A percentile compares a stretch with the other conserved stretches of the same genome.
These are phyloP conservation scores for Leptopterna dolabrata DNA, from an alignment of 2,888 invertebrate species.

Conservation along the genomic window DNA sequence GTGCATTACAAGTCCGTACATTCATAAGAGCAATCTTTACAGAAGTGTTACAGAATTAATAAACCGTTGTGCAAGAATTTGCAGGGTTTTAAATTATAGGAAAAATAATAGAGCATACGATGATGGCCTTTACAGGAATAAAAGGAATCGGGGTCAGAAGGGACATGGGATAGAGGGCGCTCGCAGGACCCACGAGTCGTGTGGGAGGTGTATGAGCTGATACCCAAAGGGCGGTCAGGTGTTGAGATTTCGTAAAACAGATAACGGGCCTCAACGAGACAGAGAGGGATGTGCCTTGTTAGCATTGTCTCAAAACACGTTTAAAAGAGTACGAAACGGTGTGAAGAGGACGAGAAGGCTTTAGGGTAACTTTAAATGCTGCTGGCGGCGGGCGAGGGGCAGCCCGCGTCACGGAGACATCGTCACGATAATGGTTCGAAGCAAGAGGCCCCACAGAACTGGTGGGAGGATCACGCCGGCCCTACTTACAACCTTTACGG, in stretches of 20 bases:
- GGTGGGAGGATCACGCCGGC: neutral
- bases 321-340: constrained; percentile 3
- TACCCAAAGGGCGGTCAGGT: neutral
- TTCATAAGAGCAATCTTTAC: too few species aligned
- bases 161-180: neutral
- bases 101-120: too few species aligned
- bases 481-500: neutral
- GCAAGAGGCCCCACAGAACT: neutral
- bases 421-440: constrained; percentile 2
- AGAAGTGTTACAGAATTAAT: too few species aligned
- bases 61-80: too few species aligned
- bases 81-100: too few species aligned
- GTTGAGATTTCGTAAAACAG: neutral
- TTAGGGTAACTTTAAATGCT: neutral
- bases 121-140: neutral
- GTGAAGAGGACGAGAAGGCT: neutral
- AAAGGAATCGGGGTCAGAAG: neutral
- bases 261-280: neutral
- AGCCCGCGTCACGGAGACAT: neutral
- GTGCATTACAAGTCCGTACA: too few species aligned
- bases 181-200: neutral
- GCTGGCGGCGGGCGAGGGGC: neutral
- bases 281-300: neutral
- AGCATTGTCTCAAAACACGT: constrained; percentile 7
- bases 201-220: neutral